These are phyloP conservation scores for Naja naja DNA, from an alignment of 2,113 vertebrate genomes.

Conservation along the genomic window DNA sequence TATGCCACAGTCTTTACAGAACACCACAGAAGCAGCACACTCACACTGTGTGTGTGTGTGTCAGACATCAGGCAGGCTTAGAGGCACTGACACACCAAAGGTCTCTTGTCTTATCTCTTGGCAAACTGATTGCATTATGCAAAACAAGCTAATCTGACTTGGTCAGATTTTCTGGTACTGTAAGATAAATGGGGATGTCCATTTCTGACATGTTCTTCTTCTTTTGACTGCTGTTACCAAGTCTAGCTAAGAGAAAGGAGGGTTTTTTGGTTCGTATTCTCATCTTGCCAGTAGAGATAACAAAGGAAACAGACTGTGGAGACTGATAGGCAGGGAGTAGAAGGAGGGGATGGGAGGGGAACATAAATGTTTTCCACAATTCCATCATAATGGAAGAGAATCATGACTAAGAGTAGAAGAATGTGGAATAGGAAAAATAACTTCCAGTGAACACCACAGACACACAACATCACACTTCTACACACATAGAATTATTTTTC, in stretches of 20 bases:
- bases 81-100: neutral
- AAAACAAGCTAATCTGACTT: neutral
- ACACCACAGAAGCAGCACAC: neutral
- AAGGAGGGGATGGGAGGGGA: slow-evolving; percentile 15
- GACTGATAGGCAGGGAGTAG: slow-evolving; percentile 33
- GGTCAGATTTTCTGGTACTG: neutral
- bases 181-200: neutral
- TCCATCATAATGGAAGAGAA: slow-evolving; percentile 22
- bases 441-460: neutral
- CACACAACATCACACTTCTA: neutral
- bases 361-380: slow-evolving; percentile 21
- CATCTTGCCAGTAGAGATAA: slow-evolving; percentile 30
- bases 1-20: neutral
- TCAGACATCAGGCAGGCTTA: neutral
- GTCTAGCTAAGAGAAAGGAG: slow-evolving; percentile 12
- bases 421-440: slow-evolving; percentile 19
- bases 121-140: neutral
- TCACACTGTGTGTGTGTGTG: neutral
- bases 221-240: slow-evolving; percentile 15
- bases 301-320: slow-evolving; percentile 11
- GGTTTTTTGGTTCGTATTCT: slow-evolving; percentile 7
- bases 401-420: slow-evolving; percentile 34
- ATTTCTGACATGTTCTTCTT: neutral
- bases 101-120: neutral
- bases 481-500: neutral